A percentile compares a stretch with the other conserved stretches of the same genome.
phyloP scores from a whole-genome alignment of 2,888 invertebrate species.

The Schrankia costaestrigalis region DNA sequence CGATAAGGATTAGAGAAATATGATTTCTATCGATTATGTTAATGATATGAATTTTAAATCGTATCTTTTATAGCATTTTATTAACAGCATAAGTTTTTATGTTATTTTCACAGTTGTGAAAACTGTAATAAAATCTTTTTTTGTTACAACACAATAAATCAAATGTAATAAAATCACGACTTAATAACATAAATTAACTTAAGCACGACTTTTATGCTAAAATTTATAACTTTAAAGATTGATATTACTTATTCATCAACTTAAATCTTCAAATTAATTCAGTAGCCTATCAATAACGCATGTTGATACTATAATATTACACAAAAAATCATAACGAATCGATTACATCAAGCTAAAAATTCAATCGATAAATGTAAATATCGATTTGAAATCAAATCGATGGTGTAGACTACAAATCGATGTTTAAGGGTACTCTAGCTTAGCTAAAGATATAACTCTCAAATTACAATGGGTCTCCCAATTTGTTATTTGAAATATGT shows the following conservation, averaged over 20 bases:
- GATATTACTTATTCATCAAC: conserved; percentile 20
- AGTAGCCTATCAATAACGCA: conserved; percentile 22
- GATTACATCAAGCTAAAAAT: conserved; percentile 10
- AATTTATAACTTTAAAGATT: too few species aligned
- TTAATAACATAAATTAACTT: conserved; percentile 8
- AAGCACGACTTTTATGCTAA: too few species aligned
- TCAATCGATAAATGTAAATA: conserved; percentile 23
- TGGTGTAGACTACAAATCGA: conserved; percentile 25
- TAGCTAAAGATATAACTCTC: conserved; percentile 48
- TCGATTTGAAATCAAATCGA: conserved; percentile 18
- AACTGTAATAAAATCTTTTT: too few species aligned
- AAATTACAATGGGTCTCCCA: conserved; percentile 61
- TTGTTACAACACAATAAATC: too few species aligned
- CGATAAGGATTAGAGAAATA: conserved; percentile 13
- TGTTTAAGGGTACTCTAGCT: conserved; percentile 24
- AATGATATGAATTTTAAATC: background rate
- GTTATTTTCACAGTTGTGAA: too few species aligned
- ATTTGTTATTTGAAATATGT: conserved; percentile 60
- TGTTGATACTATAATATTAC: conserved; percentile 24
- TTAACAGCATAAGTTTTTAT: background rate
- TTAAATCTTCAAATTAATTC: conserved; percentile 19
- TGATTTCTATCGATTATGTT: background rate
- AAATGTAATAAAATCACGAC: conserved; percentile 7
- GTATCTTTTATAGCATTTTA: background rate
- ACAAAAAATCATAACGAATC: conserved; percentile 11